Evolutionary conservation across 2,113 vertebrate species (phyloP), one percentile per base, ranked within the genome.

Genomic region (Corythornis cristatus): DNA sequence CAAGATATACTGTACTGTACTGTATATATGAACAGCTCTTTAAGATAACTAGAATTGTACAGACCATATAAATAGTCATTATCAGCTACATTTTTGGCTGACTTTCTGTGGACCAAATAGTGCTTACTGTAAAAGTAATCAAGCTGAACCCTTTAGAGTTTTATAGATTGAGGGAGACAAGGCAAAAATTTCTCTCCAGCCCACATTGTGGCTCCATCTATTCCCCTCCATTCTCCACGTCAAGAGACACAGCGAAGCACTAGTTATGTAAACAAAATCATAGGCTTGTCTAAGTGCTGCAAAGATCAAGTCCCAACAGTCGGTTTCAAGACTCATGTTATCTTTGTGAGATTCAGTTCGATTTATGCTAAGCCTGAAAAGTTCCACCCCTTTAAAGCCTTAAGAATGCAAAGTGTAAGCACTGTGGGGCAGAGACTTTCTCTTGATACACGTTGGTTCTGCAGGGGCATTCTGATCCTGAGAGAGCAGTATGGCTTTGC

Each of bases 41-140:
- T 94, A 93, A 93, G 95, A 96, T 97, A 93, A 88, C 94, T 90
- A 57, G 84, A 89, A 90, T 91, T 91, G 90, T 94, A 77, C 93
- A 95, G 91, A 37, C 82, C 87, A 23, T 89, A 93, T 96, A 96
- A 95, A 95, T 93, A 96, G 93, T 93, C 87, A 94, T 93, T 95
- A 96, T 93, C 95, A 88, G 95, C 89, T 83, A 92, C 96, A 93
- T 96, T 95, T 96, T 96, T 96, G 95, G 94, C 94, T 93, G 93
- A 45, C 89, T 96, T 85, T 89, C 75, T 92, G 87, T 0, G 15
- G 67, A 28, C 78, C 84, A 83, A 93, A 40, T 92, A 89, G 87
- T 92, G 93, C 96, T 92, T 87, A 93, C 91, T 92, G 91, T 80
- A 83, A 81, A 89, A 91, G 60, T 88, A 96, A 95, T 92, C 93